Evolutionary conservation across 1,140 invertebrate genomes (phyloP), one percentile per base, ranked within the genome.

Genomic region (Musca vetustissima): DNA sequence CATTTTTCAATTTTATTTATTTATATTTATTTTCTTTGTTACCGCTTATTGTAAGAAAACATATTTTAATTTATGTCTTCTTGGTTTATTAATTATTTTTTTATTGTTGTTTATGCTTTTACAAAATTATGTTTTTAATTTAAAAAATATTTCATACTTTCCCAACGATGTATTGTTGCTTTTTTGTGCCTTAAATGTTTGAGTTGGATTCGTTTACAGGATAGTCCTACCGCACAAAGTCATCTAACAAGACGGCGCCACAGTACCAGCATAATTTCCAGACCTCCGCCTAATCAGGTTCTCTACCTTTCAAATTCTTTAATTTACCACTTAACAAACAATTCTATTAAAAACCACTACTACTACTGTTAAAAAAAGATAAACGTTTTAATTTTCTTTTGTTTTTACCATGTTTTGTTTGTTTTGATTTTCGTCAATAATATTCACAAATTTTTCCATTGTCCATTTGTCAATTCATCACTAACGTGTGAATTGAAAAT

Each of bases 171-270:
- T 67, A 66, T 70, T 67, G 65, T 70, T 70, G 69, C 69, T 72
- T 72, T n/a, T n/a, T 70, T 72, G 24, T 61, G 70, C 71, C 69
- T 74, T 73, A 74, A 73, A 72, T 76, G 71, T 69, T 61, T 47
- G 67, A 70, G 69, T 72, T 73, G 48, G 57, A 70, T 69, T 73
- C 76, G 76, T 73, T 84, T 83, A 67, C 80, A 82, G 80, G 80
- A 81, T 73, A 87, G 86, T 82, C 85, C 87, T 74, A 84, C 85
- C 76, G 83, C 84, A 83, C 78, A 79, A 75, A 79, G 79, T 73
- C 88, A 88, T 78, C 87, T 90, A 84, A 90, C 89, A 73, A 87
- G 88, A 81, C 87, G 90, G 80, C 87, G 90, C 76, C 89, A 91
- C 86, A 91, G 89, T 83, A 87, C 86, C 72, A 87, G 86, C 76